Percentiles rank a stretch among this genome's conserved stretches.
phyloP scores from a whole-genome alignment of 2,113 vertebrate species.

The Typhlomys cinereus region DNA sequence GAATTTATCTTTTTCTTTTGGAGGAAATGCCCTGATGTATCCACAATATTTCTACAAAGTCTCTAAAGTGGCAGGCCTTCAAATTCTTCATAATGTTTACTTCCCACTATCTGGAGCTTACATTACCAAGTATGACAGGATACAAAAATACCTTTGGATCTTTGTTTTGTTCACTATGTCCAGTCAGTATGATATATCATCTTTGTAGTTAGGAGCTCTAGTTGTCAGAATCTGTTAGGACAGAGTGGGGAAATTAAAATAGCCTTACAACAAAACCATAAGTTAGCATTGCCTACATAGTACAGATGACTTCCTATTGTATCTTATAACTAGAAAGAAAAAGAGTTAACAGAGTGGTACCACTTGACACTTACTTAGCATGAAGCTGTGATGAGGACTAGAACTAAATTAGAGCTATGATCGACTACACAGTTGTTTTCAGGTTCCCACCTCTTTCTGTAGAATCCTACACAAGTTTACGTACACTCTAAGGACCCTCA shows the following conservation, averaged over 20 bases:
- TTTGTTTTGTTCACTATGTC: constrained; percentile 14
- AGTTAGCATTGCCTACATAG: not conserved
- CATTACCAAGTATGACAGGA: not conserved
- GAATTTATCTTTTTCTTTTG: constrained; percentile 9
- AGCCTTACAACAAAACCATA: not conserved
- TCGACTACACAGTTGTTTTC: not conserved
- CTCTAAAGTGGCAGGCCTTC: not conserved
- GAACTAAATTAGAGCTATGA: not conserved
- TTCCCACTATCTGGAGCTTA: not conserved
- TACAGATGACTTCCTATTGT: not conserved
- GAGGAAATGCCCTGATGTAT: not conserved
- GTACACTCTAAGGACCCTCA: not conserved
- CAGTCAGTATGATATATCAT: not conserved
- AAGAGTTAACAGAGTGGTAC: not conserved
- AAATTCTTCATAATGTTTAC: not conserved
- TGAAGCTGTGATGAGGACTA: not conserved
- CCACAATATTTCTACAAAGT: not conserved
- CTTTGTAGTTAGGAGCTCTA: constrained; percentile 39
- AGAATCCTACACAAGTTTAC: not conserved
- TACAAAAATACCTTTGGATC: not conserved
- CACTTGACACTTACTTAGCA: not conserved
- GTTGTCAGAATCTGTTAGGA: not conserved
- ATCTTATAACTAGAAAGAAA: not conserved
- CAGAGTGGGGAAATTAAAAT: not conserved
- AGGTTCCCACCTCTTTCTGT: not conserved